phyloP scores from a whole-genome alignment of 2,888 invertebrate genomes.

The Blastobasis adustella region DNA sequence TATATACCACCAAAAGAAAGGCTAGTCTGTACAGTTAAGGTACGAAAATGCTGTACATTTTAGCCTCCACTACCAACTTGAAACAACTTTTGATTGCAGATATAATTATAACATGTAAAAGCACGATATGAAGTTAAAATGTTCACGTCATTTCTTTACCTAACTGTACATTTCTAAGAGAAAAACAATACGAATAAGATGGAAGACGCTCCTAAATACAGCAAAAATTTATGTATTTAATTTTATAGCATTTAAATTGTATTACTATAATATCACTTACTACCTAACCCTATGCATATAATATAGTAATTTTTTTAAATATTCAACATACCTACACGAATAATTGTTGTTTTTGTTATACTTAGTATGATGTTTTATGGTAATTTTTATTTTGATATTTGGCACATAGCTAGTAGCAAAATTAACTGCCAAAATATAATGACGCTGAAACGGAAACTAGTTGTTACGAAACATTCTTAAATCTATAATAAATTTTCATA shows the following conservation, averaged over 20 bases:
- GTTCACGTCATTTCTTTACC: too few species aligned
- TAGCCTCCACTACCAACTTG: background rate
- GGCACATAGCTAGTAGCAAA: conserved; percentile 43
- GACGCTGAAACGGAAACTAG: background rate
- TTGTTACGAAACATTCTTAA: too few species aligned
- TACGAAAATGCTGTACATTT: background rate
- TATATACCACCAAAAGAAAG: conserved; percentile 65
- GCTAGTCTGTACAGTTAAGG: conserved; percentile 36
- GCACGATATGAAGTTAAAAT: too few species aligned
- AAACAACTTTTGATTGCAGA: too few species aligned
- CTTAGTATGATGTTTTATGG: conserved; percentile 25
- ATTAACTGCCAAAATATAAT: background rate
- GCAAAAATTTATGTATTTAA: conserved; percentile 65
- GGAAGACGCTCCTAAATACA: conserved; percentile 74
- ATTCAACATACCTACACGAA: conserved; percentile 44
- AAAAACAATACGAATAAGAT: conserved; percentile 65
- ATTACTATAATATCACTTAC: conserved; percentile 67
- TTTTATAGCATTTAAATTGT: conserved; percentile 48
- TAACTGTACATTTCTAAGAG: conserved; percentile 37
- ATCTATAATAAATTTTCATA: too few species aligned
- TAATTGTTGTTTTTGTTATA: conserved; percentile 48
- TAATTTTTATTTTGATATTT: conserved; percentile 48
- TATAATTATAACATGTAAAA: too few species aligned
- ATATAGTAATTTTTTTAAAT: conserved; percentile 35
- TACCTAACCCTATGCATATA: conserved; percentile 52